Evolutionary conservation across 2,113 vertebrate species (phyloP), one percentile per base, ranked within the genome.

Genomic region (Tautogolabrus adspersus): DNA sequence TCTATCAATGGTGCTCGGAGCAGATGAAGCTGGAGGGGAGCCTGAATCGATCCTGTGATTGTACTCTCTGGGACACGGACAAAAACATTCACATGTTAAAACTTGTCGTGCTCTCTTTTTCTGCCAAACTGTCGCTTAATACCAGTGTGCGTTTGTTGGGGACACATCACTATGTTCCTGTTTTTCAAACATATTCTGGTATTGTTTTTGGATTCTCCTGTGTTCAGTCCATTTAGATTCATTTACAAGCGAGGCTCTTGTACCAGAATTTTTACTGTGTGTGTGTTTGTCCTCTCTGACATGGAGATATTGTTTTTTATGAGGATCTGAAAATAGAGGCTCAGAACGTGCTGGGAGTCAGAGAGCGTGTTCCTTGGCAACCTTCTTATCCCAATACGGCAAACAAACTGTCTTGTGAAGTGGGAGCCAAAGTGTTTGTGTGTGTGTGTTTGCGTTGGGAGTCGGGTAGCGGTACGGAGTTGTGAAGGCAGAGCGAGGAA

Each of bases 281-380:
- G 75, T 64, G 60, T 21, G 64, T 46, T 37, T 75, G n/a, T 62
- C 38, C 30, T 34, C 72, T 86, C 34, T 63, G 76, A 79, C 42
- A 44, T 42, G 8, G n/a, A 85, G 83, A 66, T 75, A 38, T 46
- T 18, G 8, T 30, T 68, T 82, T 63, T 51, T 75, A 69, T 30
- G 55, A 81, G 58, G 68, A 73, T 85, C 79, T 88, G 84, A 81
- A 87, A 75, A 87, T 75, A 67, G 73, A 86, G 72, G 68, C 73
- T 88, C 21, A 72, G 63, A 77, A 64, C 4, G 21, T 23, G 74
- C 70, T 74, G 55, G 64, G 65, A 86, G 89, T 85, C 83, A 67
- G 80, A 57, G 89, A 84, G 75, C 61, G 13, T 1, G 72, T 91
- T 87, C 89, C 83, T 88, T 90, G 89, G 89, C 86, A 91, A 73